phyloP scores from a whole-genome alignment of 2,113 vertebrate genomes.

The Rhinolophus ferrumequinum region DNA sequence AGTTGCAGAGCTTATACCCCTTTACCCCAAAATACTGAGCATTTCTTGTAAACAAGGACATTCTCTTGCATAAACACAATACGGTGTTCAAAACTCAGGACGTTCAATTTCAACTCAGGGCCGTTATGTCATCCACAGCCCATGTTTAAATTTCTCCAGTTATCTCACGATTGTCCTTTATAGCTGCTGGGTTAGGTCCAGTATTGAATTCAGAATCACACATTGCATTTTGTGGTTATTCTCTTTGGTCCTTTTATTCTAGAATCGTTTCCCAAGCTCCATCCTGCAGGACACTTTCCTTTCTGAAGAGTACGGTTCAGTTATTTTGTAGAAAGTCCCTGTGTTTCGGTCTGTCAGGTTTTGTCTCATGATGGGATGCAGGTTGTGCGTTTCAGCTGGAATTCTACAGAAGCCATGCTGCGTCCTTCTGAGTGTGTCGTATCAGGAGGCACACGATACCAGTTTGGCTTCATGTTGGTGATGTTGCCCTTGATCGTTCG shows the following conservation, averaged over 20 bases:
- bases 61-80: rapidly evolving
- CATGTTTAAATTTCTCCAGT: rapidly evolving
- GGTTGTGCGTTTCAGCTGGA: rapidly evolving
- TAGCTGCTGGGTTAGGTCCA: rapidly evolving
- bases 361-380: rapidly evolving
- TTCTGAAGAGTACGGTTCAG: rapidly evolving
- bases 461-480: rapidly evolving
- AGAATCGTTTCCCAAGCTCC: background rate
- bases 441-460: rapidly evolving
- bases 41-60: rapidly evolving
- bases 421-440: rapidly evolving
- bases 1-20: rapidly evolving
- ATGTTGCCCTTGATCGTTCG: rapidly evolving
- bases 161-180: rapidly evolving
- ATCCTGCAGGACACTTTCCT: rapidly evolving
- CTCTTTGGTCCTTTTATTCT: no score
- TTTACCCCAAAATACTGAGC: rapidly evolving
- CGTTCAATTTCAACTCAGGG: rapidly evolving
- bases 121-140: rapidly evolving
- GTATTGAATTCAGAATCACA: rapidly evolving
- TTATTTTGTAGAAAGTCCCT: rapidly evolving
- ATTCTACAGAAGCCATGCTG: rapidly evolving
- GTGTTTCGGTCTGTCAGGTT: background rate
- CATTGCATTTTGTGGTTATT: rapidly evolving
- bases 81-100: rapidly evolving